A percentile compares a stretch with the other conserved stretches of the same genome.
phyloP scores from a whole-genome alignment of 2,113 vertebrate species.

The Caloenas nicobarica region DNA sequence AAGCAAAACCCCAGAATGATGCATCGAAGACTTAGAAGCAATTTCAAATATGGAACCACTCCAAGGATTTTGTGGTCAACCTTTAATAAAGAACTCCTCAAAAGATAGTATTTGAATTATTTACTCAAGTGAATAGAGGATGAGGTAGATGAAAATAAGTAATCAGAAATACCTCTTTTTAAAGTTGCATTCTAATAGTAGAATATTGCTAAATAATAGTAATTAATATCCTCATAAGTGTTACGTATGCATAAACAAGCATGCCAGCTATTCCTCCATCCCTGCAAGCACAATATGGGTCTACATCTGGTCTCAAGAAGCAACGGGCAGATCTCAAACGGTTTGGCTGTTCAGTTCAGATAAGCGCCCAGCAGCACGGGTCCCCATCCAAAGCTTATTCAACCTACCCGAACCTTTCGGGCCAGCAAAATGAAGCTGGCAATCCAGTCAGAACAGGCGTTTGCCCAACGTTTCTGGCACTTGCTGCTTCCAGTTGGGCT shows the following conservation, averaged over 20 bases:
- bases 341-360: neutral
- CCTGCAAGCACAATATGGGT: conserved; percentile 50
- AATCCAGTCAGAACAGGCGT: neutral
- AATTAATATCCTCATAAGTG: neutral
- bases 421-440: conserved; percentile 2
- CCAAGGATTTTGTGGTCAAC: neutral
- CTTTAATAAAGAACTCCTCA: neutral
- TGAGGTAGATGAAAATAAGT: neutral
- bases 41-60: conserved; percentile 4
- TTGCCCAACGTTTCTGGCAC: conserved; percentile 23
- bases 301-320: conserved; percentile 51
- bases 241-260: neutral
- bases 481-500: conserved; percentile 25
- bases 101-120: conserved; percentile 36
- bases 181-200: neutral
- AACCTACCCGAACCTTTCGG: conserved; percentile 53
- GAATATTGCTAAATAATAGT: neutral
- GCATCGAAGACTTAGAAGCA: neutral
- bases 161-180: neutral
- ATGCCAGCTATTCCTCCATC: neutral
- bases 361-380: neutral
- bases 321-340: conserved; percentile 7
- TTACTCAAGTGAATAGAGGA: neutral
- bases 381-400: conserved; percentile 42
- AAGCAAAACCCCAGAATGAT: neutral